Conservation (phyloP, 2,797 vertebrate genomes). For the Thripadectes ignobilis region DNA sequence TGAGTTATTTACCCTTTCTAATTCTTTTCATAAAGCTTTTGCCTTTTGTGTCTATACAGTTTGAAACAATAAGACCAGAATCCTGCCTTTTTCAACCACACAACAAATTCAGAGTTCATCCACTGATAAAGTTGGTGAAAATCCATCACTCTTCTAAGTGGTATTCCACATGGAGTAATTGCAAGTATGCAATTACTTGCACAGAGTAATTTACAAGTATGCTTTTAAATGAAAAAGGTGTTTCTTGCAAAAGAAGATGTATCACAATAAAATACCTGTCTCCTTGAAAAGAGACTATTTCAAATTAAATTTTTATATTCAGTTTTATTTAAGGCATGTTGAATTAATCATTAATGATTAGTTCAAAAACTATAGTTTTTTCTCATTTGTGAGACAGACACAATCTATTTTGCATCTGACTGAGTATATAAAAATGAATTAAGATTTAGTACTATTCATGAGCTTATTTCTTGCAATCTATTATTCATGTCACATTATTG, state of each 20-base stretch:
- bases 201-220: not conserved
- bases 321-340: not conserved
- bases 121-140: not conserved
- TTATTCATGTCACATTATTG: not conserved
- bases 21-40: not conserved
- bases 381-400: not conserved
- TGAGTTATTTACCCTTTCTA: not conserved
- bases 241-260: not conserved
- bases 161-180: not conserved
- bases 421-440: not conserved
- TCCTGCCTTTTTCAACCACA: not conserved
- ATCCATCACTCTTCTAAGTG: not conserved
- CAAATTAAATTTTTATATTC: not conserved
- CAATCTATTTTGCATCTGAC: not conserved
- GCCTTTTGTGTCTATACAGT: not conserved
- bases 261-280: not conserved
- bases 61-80: not conserved
- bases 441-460: not conserved
- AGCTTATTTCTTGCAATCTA: not conserved
- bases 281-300: not conserved
- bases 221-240: not conserved
- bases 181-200: not conserved
- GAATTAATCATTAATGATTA: not conserved
- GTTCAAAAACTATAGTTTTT: not conserved
- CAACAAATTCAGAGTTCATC: not conserved